These are phyloP conservation scores for Chiridota heheva DNA, from an alignment of 35 echinoderm and acorn worm genomes.

Conservation along the genomic window DNA sequence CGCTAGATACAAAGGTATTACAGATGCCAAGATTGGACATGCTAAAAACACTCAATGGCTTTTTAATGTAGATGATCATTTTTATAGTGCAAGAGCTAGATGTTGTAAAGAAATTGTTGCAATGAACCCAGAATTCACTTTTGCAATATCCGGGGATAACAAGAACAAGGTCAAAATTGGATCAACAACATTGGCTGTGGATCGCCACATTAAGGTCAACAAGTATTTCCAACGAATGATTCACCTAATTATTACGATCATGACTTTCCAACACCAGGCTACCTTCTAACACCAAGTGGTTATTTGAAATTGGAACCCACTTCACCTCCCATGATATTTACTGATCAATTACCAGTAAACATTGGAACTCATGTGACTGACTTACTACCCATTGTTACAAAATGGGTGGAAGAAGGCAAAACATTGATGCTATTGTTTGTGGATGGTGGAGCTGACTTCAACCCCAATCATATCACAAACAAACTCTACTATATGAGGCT, in stretches of 20 bases:
- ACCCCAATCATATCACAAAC: slow-evolving; percentile 45
- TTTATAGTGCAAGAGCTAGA: slow-evolving; percentile 53
- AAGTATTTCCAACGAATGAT: slow-evolving; percentile 42
- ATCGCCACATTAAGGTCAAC: slow-evolving; percentile 13
- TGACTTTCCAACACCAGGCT: slow-evolving; percentile 62
- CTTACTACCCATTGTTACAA: slow-evolving; percentile 15
- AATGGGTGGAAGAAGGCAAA: neutral
- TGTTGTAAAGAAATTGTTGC: slow-evolving; percentile 42
- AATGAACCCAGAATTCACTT: neutral
- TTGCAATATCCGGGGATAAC: slow-evolving; percentile 45
- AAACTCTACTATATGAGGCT: slow-evolving; percentile 31
- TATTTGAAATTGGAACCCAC: slow-evolving; percentile 44
- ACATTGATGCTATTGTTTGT: slow-evolving; percentile 11
- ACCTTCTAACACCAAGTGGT: slow-evolving; percentile 37
- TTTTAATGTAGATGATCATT: slow-evolving; percentile 45
- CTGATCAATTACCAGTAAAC: neutral
- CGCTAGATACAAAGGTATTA: slow-evolving; percentile 34
- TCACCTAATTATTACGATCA: slow-evolving; percentile 36
- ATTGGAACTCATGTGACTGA: slow-evolving; percentile 40
- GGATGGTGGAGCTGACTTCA: slow-evolving; percentile 62
- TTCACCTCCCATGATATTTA: neutral
- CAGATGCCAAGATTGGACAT: slow-evolving; percentile 33
- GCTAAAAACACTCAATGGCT: slow-evolving; percentile 25
- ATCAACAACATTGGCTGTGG: slow-evolving; percentile 36
- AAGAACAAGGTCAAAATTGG: slow-evolving; percentile 69